These are phyloP conservation scores for Heliconius nattereri DNA, from an alignment of 1,140 invertebrate genomes.

Conservation along the genomic window DNA sequence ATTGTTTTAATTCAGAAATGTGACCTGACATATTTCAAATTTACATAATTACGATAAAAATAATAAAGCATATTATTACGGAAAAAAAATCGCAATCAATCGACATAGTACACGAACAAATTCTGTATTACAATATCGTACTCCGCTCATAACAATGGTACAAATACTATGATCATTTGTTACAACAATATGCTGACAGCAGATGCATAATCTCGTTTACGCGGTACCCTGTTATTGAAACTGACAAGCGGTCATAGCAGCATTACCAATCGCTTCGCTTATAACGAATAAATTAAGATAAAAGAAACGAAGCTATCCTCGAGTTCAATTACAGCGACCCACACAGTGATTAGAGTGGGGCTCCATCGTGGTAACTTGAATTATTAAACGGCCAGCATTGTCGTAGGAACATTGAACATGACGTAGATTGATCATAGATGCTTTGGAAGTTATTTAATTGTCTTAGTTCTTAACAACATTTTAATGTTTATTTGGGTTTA, in stretches of 20 bases:
- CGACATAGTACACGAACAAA: neutral
- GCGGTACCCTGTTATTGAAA: constrained; percentile 64
- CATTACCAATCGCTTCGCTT: constrained; percentile 63
- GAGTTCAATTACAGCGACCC: constrained; percentile 74
- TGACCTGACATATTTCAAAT: too few species aligned
- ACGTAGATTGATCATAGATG: constrained; percentile 65
- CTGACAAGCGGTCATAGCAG: constrained; percentile 75
- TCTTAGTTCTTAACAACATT: constrained; percentile 64
- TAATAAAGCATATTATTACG: neutral
- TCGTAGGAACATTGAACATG: constrained; percentile 73
- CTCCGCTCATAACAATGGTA: constrained; percentile 27
- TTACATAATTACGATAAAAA: neutral
- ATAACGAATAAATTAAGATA: constrained; percentile 79
- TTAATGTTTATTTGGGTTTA: constrained; percentile 12
- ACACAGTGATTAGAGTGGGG: constrained; percentile 69
- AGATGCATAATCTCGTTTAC: constrained; percentile 59
- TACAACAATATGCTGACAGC: constrained; percentile 41
- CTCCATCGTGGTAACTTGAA: constrained; percentile 52
- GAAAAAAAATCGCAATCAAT: neutral
- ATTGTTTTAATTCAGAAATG: too few species aligned
- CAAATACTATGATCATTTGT: constrained; percentile 30
- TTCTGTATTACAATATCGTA: neutral
- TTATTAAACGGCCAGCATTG: constrained; percentile 73
- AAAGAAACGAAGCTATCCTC: constrained; percentile 65
- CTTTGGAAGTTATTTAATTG: constrained; percentile 64